Conservation (phyloP, 2,113 vertebrate genomes). For the Camarhynchus parvulus region DNA sequence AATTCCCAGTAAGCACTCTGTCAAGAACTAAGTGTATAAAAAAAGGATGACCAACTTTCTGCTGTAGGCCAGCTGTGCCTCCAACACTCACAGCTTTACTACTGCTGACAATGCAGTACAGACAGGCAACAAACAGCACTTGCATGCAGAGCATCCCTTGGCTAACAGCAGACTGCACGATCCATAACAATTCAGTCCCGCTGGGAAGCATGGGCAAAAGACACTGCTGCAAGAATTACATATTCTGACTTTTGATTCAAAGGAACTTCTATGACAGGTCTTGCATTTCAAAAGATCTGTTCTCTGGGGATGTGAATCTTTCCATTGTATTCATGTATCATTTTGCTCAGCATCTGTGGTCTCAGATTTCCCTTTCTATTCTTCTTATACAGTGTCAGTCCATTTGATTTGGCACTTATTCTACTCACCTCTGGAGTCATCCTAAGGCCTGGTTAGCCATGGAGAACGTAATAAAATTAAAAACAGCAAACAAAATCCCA, state of each 20-base stretch:
- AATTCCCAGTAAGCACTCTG: not conserved
- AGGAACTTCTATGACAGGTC: not conserved
- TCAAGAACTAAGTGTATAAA: not conserved
- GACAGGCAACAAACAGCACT: not conserved
- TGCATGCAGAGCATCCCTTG: not conserved
- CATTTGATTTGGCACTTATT: not conserved
- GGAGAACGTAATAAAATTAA: not conserved
- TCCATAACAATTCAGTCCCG: constrained; percentile 30
- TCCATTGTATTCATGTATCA: not conserved
- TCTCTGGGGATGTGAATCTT: not conserved
- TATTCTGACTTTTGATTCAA: not conserved
- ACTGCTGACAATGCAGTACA: not conserved
- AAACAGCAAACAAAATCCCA: not conserved
- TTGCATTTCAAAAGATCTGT: not conserved
- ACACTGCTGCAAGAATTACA: not conserved
- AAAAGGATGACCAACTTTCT: not conserved
- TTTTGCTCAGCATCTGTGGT: not conserved
- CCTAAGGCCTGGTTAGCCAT: not conserved
- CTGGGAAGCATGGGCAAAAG: not conserved
- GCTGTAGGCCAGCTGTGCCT: not conserved
- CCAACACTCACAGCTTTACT: not conserved
- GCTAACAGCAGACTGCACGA: not conserved
- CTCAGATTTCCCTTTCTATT: not conserved
- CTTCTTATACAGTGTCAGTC: not conserved
- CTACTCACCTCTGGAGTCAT: not conserved